Conservation (phyloP, 1,140 invertebrate species). For the Proales similis region DNA sequence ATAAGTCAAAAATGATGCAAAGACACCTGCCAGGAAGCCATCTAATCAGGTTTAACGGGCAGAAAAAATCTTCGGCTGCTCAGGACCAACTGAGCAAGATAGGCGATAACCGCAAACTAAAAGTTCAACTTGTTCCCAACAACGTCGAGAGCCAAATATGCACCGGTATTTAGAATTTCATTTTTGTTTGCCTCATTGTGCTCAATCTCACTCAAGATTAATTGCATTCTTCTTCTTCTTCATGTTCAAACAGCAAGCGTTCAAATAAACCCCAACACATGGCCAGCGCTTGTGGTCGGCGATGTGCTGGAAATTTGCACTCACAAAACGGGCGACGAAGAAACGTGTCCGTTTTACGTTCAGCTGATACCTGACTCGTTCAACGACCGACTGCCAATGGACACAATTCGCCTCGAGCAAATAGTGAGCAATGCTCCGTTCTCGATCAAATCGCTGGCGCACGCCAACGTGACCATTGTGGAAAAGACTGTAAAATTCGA, state of each 20-base stretch:
- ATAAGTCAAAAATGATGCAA: too few species aligned
- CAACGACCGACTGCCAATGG: constrained; percentile 17
- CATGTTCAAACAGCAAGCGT: neutral
- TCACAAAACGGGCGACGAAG: constrained; percentile 4
- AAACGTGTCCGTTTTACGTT: constrained; percentile 17
- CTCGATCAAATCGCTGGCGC: constrained; percentile 13
- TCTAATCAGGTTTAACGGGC: too few species aligned
- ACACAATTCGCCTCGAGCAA: constrained; percentile 17
- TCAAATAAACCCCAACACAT: constrained; percentile 27
- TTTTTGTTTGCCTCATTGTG: neutral
- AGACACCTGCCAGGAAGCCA: too few species aligned
- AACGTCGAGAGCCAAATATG: neutral
- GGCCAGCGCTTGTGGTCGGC: constrained; percentile 10
- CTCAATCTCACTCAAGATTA: too few species aligned
- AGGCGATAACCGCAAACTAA: neutral
- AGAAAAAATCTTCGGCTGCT: too few species aligned
- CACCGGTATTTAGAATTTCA: neutral
- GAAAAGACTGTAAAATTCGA: too few species aligned
- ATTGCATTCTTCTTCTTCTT: neutral
- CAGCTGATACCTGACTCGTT: constrained; percentile 8
- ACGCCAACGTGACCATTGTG: constrained; percentile 10
- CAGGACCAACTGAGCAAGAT: too few species aligned
- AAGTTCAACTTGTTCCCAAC: neutral
- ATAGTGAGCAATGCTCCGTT: constrained; percentile 20
- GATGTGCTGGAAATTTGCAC: constrained; percentile 23